A percentile compares a stretch with the other conserved stretches of the same genome.
Evolutionary conservation across 2,797 vertebrate species (phyloP).

Genomic region (Philypnodon macrostomus): DNA sequence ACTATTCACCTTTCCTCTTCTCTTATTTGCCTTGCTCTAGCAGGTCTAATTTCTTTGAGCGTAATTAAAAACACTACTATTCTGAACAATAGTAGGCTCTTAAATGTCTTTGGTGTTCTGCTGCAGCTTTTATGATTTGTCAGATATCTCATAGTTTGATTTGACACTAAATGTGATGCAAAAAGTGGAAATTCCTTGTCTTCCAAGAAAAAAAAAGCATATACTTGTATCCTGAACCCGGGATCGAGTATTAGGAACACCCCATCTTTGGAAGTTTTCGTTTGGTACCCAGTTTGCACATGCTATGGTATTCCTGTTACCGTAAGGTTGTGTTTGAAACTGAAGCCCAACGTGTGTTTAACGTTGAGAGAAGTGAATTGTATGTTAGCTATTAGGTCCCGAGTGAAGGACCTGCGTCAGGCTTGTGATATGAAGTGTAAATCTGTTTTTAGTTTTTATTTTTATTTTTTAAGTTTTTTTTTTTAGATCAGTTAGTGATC

Average conservation of each 20-base stretch:
- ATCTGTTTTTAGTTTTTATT: conserved; percentile 77
- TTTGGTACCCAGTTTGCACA: conserved; percentile 78
- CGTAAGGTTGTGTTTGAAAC: conserved; percentile 74
- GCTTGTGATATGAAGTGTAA: conserved; percentile 93
- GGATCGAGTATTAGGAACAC: conserved; percentile 73
- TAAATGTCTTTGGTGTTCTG: conserved; percentile 71
- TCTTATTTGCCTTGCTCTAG: conserved; percentile 55
- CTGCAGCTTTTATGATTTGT: conserved; percentile 68
- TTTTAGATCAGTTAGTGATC: conserved; percentile 93
- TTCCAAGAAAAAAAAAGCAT: conserved; percentile 77
- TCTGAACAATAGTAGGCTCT: conserved; percentile 61
- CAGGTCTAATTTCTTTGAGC: conserved; percentile 49
- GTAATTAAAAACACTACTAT: conserved; percentile 68
- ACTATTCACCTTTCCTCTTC: conserved; percentile 29
- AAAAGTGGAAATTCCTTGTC: conserved; percentile 83
- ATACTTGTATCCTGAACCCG: conserved; percentile 60
- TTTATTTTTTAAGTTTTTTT: conserved; percentile 70
- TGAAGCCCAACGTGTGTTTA: conserved; percentile 72
- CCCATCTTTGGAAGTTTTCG: conserved; percentile 74
- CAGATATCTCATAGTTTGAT: conserved; percentile 68
- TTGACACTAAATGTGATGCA: conserved; percentile 85
- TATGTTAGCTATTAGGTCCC: conserved; percentile 78
- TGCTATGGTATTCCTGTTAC: conserved; percentile 75
- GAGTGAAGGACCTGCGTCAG: conserved; percentile 79
- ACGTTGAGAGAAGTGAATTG: conserved; percentile 76